Base-by-base conservation (phyloP, 2,113 vertebrate species). In the Nettapus auritus region DNA sequence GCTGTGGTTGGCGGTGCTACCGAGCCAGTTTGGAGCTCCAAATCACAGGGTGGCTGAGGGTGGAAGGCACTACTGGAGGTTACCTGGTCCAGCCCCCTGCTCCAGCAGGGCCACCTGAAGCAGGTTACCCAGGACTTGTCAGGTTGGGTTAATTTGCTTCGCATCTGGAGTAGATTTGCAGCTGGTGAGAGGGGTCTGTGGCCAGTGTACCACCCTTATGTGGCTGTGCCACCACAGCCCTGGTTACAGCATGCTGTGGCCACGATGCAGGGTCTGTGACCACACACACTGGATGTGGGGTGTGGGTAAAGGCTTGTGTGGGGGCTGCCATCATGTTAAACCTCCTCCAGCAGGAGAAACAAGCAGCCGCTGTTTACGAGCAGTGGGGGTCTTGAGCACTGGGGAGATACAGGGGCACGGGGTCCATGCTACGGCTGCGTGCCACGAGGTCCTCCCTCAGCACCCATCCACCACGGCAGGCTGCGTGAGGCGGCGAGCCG, bases 231-330 rank as follows among this genome's bases (percentile, higher is more conserved):
- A 8, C 23, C 50, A 82, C 74, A 53, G 12, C 8, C 11, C 25
- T 1, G 5, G 42, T 4, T 20, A 25, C 28, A 44, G 14, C 1
- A 5, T 3, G 2, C 31, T 25, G 12, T 0, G 38, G 66, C 17
- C 53, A 17, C 2, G 16, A 21, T 38, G 38, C 31, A 36, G 31
- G 40, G 31, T 25, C 60, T 8, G 1, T 12, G 66, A 11, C 34
- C 7, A 3, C 2, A 3, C 0, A 1, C n/a, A 34, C 40, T 1
- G 40, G 40, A 13, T n/a, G 18, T 0, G 3, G 36, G 31, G 20
- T 23, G 18, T 7, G 6, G 31, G 36, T 22, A 38, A 70, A 67
- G 11, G 7, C 69, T 46, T 25, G 8, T 0, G 2, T 21, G 40
- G 11, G n/a, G 13, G 26, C 64, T 63, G 28, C 52, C 1, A 6